These are phyloP conservation scores for Platichthys stellatus DNA, from an alignment of 2,113 vertebrate genomes.

Conservation along the genomic window DNA sequence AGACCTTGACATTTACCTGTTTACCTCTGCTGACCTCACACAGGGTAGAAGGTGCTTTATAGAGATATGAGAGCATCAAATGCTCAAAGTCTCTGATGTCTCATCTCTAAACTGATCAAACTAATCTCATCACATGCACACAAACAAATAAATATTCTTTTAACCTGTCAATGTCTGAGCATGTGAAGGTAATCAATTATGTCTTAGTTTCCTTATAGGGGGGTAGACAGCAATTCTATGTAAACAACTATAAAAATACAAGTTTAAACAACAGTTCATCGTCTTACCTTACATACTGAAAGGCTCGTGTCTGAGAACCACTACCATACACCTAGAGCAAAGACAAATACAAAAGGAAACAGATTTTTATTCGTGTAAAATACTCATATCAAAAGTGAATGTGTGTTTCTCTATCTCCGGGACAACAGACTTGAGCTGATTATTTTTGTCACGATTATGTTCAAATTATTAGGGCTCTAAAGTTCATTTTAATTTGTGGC, in stretches of 20 bases:
- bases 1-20: conserved; percentile 5
- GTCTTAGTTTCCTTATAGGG: not conserved
- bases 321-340: conserved; percentile 92
- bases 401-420: too few species aligned
- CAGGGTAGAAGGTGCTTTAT: conserved; percentile 13
- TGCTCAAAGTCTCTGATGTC: conserved; percentile 41
- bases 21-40: not conserved
- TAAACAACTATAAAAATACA: not conserved
- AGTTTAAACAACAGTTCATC: too few species aligned
- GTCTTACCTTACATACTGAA: conserved; percentile 97
- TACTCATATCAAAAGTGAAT: too few species aligned
- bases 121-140: conserved; percentile 14
- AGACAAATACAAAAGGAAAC: conserved; percentile 33
- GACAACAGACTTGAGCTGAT: too few species aligned
- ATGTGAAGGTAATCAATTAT: not conserved
- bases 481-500: too few species aligned
- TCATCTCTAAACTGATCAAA: conserved; percentile 25
- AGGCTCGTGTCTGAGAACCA: conserved; percentile 95
- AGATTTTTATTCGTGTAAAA: too few species aligned
- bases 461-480: too few species aligned
- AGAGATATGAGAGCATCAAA: conserved; percentile 58
- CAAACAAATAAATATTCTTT: conserved; percentile 25
- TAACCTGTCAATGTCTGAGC: not conserved
- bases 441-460: too few species aligned
- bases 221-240: not conserved